phyloP scores from a whole-genome alignment of 2,888 invertebrate species.

The Plagodis pulveraria region DNA sequence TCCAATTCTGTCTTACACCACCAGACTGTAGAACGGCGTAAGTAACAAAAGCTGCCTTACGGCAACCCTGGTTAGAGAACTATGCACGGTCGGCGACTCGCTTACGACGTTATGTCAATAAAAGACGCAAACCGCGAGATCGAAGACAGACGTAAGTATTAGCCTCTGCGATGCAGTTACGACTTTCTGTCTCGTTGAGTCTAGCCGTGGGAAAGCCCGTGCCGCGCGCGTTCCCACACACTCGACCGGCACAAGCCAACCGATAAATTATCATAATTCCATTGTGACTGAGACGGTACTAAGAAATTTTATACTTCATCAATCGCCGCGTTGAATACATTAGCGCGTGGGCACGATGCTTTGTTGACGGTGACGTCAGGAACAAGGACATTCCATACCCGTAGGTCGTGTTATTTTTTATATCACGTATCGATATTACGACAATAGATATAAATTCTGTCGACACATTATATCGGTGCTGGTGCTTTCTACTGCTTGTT shows the following conservation, averaged over 20 bases:
- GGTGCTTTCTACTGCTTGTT: constrained; percentile 30
- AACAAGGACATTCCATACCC: constrained; percentile 43
- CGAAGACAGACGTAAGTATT: constrained; percentile 65
- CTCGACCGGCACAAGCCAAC: constrained; percentile 84
- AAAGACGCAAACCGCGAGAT: constrained; percentile 30
- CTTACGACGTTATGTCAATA: constrained; percentile 59
- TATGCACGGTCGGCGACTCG: constrained; percentile 43
- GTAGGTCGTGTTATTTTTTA: constrained; percentile 56
- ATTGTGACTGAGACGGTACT: constrained; percentile 85
- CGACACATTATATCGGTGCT: constrained; percentile 17
- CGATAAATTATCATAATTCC: constrained; percentile 86
- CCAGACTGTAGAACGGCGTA: constrained; percentile 67
- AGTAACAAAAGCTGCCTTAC: constrained; percentile 52
- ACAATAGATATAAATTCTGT: constrained; percentile 58
- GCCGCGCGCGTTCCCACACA: constrained; percentile 85
- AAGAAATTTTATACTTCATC: constrained; percentile 85
- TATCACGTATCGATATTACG: constrained; percentile 64
- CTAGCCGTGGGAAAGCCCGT: constrained; percentile 83
- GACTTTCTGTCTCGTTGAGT: constrained; percentile 62
- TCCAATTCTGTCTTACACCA: constrained; percentile 77
- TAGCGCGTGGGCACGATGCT: constrained; percentile 79
- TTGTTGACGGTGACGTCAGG: constrained; percentile 69
- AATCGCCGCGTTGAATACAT: constrained; percentile 83
- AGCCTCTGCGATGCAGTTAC: constrained; percentile 43
- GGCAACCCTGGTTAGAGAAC: constrained; percentile 48